Conservation (phyloP, 1,140 invertebrate species). For the Halotydeus destructor region DNA sequence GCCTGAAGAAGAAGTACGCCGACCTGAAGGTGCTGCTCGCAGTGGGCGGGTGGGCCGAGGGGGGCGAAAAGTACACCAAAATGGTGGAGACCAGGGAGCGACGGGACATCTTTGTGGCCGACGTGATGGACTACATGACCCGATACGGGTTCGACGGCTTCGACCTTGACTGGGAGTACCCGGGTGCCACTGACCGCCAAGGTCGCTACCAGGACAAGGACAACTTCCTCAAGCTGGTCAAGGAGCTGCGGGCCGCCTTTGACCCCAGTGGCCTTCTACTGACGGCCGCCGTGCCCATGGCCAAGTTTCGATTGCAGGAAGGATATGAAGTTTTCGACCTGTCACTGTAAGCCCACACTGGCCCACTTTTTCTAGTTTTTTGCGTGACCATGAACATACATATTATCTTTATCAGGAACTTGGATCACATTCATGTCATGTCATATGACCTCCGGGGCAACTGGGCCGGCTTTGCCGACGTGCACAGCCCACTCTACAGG, state of each 20-base stretch:
- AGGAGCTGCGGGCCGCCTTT: constrained; percentile 46
- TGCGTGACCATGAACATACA: background rate
- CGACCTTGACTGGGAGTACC: constrained; percentile 31
- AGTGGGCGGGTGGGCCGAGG: constrained; percentile 35
- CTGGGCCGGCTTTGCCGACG: constrained; percentile 63
- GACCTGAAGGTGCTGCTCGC: constrained; percentile 51
- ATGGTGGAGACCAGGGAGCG: constrained; percentile 19
- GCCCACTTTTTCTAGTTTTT: constrained; percentile 12
- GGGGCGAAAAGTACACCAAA: constrained; percentile 23
- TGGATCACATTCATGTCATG: constrained; percentile 72
- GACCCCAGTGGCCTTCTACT: constrained; percentile 28
- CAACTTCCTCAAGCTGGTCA: constrained; percentile 18
- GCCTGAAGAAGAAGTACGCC: constrained; percentile 44
- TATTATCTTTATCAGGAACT: constrained; percentile 27
- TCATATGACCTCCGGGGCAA: constrained; percentile 72
- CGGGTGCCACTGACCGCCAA: constrained; percentile 32
- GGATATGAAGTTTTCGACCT: constrained; percentile 53
- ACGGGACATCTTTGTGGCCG: constrained; percentile 21
- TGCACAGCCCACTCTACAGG: constrained; percentile 50
- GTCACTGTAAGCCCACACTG: constrained; percentile 21
- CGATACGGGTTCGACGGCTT: constrained; percentile 26
- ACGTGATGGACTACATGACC: constrained; percentile 20
- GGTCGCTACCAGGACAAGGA: constrained; percentile 11
- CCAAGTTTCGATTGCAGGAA: constrained; percentile 29
- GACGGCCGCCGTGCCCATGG: constrained; percentile 35